Percentiles rank a stretch among this genome's conserved stretches.
Conservation (phyloP, 2,888 invertebrate genomes). For the Ceraclea dissimilis region DNA sequence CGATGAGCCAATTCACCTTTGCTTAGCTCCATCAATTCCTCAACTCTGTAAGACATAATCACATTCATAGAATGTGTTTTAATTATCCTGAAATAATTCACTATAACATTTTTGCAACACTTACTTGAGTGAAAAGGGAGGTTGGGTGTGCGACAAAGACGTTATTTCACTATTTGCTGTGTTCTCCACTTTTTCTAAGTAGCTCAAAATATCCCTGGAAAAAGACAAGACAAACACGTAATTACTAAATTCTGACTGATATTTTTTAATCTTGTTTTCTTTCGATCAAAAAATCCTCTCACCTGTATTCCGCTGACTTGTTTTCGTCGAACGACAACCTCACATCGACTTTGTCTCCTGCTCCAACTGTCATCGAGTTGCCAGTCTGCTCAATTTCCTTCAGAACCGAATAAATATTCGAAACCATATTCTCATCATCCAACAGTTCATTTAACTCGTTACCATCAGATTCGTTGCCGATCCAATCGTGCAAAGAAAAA, state of each 20-base stretch:
- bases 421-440: constrained; percentile 36
- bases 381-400: constrained; percentile 42
- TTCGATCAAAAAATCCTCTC: constrained; percentile 28
- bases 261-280: not conserved
- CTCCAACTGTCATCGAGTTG: constrained; percentile 31
- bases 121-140: constrained; percentile 41
- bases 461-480: constrained; percentile 4
- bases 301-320: constrained; percentile 29
- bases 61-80: not conserved
- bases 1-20: constrained; percentile 55
- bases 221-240: too few species aligned
- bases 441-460: constrained; percentile 16
- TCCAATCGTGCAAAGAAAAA: constrained; percentile 10
- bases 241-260: constrained; percentile 13
- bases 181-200: constrained; percentile 58
- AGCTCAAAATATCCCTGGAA: constrained; percentile 54
- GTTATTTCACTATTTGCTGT: constrained; percentile 46
- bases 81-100: not conserved
- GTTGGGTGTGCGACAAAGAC: constrained; percentile 39
- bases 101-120: constrained; percentile 19
- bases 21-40: constrained; percentile 47
- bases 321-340: not conserved
- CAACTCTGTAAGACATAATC: constrained; percentile 36
- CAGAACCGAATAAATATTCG: constrained; percentile 47
- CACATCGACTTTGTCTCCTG: not conserved